Base-by-base conservation (phyloP, 2,113 vertebrate species). In the Oncorhynchus kisutch region DNA sequence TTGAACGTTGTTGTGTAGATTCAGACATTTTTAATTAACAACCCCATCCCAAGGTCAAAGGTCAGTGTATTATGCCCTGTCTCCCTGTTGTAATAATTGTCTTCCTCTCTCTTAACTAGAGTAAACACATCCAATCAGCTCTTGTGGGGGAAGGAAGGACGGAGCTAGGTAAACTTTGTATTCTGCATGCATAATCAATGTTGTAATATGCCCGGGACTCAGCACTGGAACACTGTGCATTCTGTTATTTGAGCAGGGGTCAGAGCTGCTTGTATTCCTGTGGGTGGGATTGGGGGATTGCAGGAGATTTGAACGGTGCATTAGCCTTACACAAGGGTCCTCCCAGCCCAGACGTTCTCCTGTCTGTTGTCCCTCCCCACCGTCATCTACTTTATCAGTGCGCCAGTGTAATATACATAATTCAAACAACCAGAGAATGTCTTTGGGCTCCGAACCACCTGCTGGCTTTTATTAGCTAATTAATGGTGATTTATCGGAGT, bases 381-480 rank as follows among this genome's bases (percentile, higher is more conserved):
- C n/a, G 95, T 93, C 92, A 92, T 94, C 95, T 93, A 91, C 87
- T 94, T 89, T 91, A 91, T 93, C 92, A 93, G 93, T 92, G 88
- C 90, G 88, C 85, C 85, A 87, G 87, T 94, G 83, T 90, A 92
- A 92, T 96, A 96, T 96, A 94, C 95, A 97, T 96, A 96, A 98
- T 98, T 97, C 95, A 97, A 95, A 93, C 91, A 94, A 96, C 92
- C 82, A 91, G 93, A 93, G 95, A 95, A 95, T 95, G 92, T 95
- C 95, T 96, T 92, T 94, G 94, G 94, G 94, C 95, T 94, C 90
- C 86, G 87, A 98, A 96, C 94, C 94, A 97, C 96, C 95, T 98
- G 95, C 95, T 97, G 93, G 93, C 93, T 96, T 97, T 95, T 96
- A 97, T 97, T 97, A 97, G 93, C 94, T 97, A 98, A 97, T 97